Percentiles rank a stretch among this genome's conserved stretches.
phyloP scores from a whole-genome alignment of 2,797 vertebrate species.

The Morus bassanus region DNA sequence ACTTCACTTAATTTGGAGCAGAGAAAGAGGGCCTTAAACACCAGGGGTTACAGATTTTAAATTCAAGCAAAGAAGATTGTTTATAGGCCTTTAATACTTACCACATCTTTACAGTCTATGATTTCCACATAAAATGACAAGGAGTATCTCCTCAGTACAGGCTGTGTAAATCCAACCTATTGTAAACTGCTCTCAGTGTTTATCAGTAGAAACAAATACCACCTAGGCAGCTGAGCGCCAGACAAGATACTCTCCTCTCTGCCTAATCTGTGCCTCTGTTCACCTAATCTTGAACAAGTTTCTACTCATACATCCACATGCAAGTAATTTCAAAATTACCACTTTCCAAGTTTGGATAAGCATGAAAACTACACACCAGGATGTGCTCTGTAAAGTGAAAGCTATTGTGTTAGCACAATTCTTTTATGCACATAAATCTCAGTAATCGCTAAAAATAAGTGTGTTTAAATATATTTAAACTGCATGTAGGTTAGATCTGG shows the following conservation, averaged over 20 bases:
- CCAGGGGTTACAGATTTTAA: neutral
- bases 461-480: neutral
- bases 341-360: neutral
- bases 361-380: neutral
- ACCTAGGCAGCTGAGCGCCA: neutral
- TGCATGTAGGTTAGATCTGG: neutral
- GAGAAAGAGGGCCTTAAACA: neutral
- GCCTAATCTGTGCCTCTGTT: neutral
- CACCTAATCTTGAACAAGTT: neutral
- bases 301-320: neutral
- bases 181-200: neutral
- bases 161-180: neutral
- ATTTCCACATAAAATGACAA: neutral
- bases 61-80: neutral
- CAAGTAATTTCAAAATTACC: neutral
- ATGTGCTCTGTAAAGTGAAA: fast-evolving
- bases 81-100: neutral
- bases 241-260: neutral
- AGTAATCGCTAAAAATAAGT: neutral
- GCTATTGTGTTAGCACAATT: fast-evolving
- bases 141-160: neutral
- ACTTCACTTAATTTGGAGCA: neutral
- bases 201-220: neutral
- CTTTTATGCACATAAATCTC: fast-evolving
- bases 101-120: neutral